These are phyloP conservation scores for Minunthozetes semirufus DNA, from an alignment of 2,888 invertebrate genomes.

Conservation along the genomic window DNA sequence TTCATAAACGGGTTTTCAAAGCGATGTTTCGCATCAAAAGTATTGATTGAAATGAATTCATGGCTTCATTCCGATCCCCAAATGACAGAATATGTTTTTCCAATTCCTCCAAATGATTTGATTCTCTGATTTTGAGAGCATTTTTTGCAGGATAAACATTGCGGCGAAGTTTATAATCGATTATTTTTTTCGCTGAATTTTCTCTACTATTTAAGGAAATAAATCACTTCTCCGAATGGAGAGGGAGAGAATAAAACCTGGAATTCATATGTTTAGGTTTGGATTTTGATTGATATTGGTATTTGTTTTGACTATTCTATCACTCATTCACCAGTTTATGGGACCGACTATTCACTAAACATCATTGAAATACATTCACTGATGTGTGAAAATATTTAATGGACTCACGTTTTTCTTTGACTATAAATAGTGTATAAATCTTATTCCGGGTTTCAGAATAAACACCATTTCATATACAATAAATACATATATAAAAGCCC, in stretches of 20 bases:
- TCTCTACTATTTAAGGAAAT: not conserved
- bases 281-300: not conserved
- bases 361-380: not conserved
- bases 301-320: not conserved
- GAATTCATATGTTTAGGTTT: not conserved
- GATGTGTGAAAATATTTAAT: constrained; percentile 26
- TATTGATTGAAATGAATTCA: too few relatives aligned
- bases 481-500: too few relatives aligned
- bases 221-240: not conserved
- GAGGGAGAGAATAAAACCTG: not conserved
- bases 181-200: not conserved
- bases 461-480: not conserved
- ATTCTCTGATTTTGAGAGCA: too few relatives aligned
- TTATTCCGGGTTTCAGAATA: not conserved
- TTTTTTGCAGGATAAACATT: too few relatives aligned
- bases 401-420: constrained; percentile 20
- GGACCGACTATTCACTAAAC: not conserved
- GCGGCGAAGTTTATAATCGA: not conserved
- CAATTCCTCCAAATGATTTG: too few relatives aligned
- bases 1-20: too few relatives aligned
- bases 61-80: too few relatives aligned
- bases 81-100: too few relatives aligned
- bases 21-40: too few relatives aligned
- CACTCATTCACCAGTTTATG: not conserved
- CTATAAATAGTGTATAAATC: constrained; percentile 21